These are phyloP conservation scores for Myotis brandtii DNA, from an alignment of 2,113 vertebrate species.

Conservation along the genomic window DNA sequence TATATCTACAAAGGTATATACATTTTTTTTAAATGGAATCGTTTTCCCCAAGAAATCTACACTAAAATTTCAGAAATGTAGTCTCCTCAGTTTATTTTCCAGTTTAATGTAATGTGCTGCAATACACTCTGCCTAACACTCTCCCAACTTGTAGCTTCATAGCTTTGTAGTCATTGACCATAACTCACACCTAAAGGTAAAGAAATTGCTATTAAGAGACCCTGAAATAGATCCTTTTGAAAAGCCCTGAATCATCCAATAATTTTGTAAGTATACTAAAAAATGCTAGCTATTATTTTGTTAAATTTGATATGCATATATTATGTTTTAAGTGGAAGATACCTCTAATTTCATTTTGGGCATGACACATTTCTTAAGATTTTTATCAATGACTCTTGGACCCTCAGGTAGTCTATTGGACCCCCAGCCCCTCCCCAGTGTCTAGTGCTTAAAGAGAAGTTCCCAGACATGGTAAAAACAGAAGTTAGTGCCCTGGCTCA, in stretches of 20 bases:
- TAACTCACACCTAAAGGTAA: slow-evolving; percentile 45
- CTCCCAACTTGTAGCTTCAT: neutral
- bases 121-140: neutral
- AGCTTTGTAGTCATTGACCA: neutral
- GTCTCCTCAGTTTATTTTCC: neutral
- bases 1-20: slow-evolving; percentile 43
- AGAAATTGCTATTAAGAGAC: slow-evolving; percentile 53
- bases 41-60: neutral
- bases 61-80: slow-evolving; percentile 11
- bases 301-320: slow-evolving; percentile 40
- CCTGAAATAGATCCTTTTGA: slow-evolving; percentile 18
- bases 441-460: neutral
- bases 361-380: neutral
- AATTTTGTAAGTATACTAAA: slow-evolving; percentile 37
- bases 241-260: slow-evolving; percentile 58
- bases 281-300: slow-evolving; percentile 54
- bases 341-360: neutral
- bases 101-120: neutral
- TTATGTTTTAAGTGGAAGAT: slow-evolving; percentile 46
- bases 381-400: neutral
- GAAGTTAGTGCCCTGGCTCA: neutral
- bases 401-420: neutral
- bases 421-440: neutral
- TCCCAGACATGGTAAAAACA: neutral
- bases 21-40: slow-evolving; percentile 1